phyloP scores from a whole-genome alignment of 2,797 vertebrate genomes.

The Melanotaenia trifasciata region DNA sequence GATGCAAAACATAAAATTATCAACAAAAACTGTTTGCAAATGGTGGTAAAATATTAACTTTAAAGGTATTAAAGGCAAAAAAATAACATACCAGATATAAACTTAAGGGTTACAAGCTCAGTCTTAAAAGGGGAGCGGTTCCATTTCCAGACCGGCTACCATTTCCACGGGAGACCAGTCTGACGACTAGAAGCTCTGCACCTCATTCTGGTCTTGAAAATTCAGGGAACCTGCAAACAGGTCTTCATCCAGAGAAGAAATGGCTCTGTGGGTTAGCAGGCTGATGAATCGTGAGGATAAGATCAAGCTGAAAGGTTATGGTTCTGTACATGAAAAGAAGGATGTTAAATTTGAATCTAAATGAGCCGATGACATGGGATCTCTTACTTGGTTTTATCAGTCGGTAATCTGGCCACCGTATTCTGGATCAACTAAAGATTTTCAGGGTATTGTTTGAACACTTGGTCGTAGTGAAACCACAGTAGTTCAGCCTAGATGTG shows the following conservation, averaged over 20 bases:
- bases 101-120: not conserved
- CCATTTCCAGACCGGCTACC: too few relatives aligned
- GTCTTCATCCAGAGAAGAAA: not conserved
- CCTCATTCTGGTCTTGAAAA: too few relatives aligned
- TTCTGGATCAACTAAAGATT: not conserved
- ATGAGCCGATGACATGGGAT: not conserved
- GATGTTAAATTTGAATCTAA: too few relatives aligned
- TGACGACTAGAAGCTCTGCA: too few relatives aligned
- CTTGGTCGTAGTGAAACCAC: too few relatives aligned
- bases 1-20: not conserved
- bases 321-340: not conserved
- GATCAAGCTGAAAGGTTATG: not conserved
- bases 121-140: too few relatives aligned
- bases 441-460: too few relatives aligned
- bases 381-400: too few relatives aligned
- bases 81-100: not conserved
- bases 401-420: not conserved
- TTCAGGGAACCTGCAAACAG: not conserved
- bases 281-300: not conserved
- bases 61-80: not conserved
- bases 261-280: not conserved
- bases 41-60: not conserved
- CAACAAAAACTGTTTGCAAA: not conserved
- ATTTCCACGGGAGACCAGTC: too few relatives aligned
- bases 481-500: not conserved